Evolutionary conservation across 2,797 vertebrate genomes (phyloP).

Genomic region (Onychomys arenicola): DNA sequence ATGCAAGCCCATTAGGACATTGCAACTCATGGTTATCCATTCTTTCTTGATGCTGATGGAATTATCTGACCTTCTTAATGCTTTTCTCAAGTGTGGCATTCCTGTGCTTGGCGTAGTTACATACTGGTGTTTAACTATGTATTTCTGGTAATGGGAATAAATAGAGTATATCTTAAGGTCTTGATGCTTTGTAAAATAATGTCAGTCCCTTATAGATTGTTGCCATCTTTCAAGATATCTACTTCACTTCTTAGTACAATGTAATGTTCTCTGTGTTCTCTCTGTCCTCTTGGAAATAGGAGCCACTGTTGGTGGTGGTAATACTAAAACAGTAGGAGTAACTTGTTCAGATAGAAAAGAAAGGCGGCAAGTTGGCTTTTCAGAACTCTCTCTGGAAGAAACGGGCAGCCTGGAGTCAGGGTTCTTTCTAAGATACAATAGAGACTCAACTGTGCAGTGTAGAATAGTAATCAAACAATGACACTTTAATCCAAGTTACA

Average conservation of each 20-base stretch:
- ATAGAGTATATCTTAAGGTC: constrained; percentile 15
- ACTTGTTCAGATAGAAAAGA: neutral
- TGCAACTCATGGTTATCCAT: neutral
- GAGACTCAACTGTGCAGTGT: neutral
- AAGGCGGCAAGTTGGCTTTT: neutral
- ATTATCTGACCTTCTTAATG: constrained; percentile 46
- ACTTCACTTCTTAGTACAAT: constrained; percentile 10
- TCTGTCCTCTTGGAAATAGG: neutral
- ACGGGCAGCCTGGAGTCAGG: neutral
- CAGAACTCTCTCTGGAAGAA: neutral
- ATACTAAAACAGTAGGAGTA: neutral
- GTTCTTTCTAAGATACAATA: neutral
- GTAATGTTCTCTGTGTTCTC: neutral
- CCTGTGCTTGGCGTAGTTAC: neutral
- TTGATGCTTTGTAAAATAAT: neutral
- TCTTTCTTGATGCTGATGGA: neutral
- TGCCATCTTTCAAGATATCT: constrained; percentile 4
- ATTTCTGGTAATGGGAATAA: neutral
- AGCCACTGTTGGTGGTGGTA: neutral
- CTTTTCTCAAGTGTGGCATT: neutral
- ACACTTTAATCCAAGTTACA: neutral
- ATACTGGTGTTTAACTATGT: neutral
- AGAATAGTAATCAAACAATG: neutral
- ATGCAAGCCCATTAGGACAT: neutral
- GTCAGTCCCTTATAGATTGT: constrained; percentile 13